Evolutionary conservation across 2,113 vertebrate genomes (phyloP), one percentile per base, ranked within the genome.

Genomic region (Lagopus muta): DNA sequence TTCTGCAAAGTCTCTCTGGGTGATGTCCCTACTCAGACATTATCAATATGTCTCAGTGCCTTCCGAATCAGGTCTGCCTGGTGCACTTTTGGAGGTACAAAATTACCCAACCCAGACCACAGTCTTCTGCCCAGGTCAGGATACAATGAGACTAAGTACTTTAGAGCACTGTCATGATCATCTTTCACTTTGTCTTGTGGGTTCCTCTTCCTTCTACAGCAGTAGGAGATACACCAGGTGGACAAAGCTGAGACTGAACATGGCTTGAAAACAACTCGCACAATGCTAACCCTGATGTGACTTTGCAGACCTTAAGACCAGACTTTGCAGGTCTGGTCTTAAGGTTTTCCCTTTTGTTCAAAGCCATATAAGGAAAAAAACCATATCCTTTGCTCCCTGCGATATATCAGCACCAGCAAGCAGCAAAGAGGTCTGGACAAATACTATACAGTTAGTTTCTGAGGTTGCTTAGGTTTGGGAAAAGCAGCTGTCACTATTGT

Each of bases 171-270:
- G 0, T 11, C 60, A 32, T 22, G 2, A 60, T 12, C 74, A 65
- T 34, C 16, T 13, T 65, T 57, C 48, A 6, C 36, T 76, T 38
- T 0, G 1, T 50, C 38, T 52, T 4, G 1, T 0, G 0, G 30
- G 10, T 48, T 16, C 34, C 67, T 5, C 28, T 57, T 92, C 16
- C 73, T 71, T 22, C 18, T 17, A 34, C 45, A 32, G 16, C 13
- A 11, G 8, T 12, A 27, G 57, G 30, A 0, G 0, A 76, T 13
- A 22, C 11, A 84, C 34, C 66, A 65, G 34, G 40, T 14, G 38
- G 61, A 75, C 52, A 92, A 90, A 88, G 22, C 10, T 57, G 52
- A 80, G 50, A 27, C 28, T 32, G 77, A 86, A 75, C 43, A 15
- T 10, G 60, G 27, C 72, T 61, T 76, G 61, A 57, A 93, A 92